Percentiles rank a stretch among this genome's conserved stretches.
Evolutionary conservation across 2,888 invertebrate species (phyloP).

Genomic region (Chrysomela aeneicollis): DNA sequence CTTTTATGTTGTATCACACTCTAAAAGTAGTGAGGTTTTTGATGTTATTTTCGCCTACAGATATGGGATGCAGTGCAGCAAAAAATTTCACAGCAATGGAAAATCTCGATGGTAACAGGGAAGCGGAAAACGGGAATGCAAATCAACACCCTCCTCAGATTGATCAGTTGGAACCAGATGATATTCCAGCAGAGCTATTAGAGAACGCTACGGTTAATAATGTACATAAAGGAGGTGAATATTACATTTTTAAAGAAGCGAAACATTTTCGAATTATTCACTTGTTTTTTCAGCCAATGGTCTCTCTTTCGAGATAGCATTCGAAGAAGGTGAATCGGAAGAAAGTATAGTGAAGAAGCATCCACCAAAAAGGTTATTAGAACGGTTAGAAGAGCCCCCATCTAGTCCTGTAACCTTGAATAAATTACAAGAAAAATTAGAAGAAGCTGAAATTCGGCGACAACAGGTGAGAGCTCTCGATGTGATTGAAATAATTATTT

Average conservation of each 20-base stretch:
- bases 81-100: constrained; percentile 56
- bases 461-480: constrained; percentile 60
- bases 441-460: constrained; percentile 76
- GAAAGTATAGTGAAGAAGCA: constrained; percentile 65
- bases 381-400: constrained; percentile 69
- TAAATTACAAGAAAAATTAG: constrained; percentile 74
- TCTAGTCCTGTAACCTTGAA: constrained; percentile 65
- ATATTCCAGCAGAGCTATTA: constrained; percentile 54
- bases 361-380: constrained; percentile 73
- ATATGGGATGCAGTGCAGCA: constrained; percentile 58
- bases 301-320: constrained; percentile 58
- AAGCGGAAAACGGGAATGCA: constrained; percentile 40
- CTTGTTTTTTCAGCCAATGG: constrained; percentile 51
- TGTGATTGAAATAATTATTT: no score
- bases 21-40: no score
- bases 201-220: constrained; percentile 52
- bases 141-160: constrained; percentile 39
- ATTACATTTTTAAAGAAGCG: neutral
- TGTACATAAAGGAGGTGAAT: constrained; percentile 54
- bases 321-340: constrained; percentile 51
- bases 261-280: neutral
- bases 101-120: constrained; percentile 50
- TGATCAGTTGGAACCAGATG: constrained; percentile 52
- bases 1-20: no score
- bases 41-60: constrained; percentile 35